Evolutionary conservation across 1,140 invertebrate species (phyloP).

Genomic region (Neelides sp.): DNA sequence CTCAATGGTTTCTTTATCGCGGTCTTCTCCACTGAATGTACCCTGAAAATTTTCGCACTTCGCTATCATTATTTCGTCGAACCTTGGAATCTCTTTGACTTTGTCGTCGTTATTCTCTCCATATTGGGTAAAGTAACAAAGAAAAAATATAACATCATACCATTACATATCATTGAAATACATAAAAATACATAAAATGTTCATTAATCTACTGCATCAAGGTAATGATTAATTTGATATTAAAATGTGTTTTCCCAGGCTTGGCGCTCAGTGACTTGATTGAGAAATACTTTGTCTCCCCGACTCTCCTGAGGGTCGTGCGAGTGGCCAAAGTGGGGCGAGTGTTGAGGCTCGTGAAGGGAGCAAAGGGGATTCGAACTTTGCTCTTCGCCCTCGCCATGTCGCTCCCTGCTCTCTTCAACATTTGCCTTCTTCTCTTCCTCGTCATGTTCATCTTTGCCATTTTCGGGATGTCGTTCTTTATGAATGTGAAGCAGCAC

Average conservation of each 20-base stretch:
- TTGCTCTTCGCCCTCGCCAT: constrained; percentile 93
- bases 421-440: constrained; percentile 94
- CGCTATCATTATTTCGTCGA: constrained; percentile 95
- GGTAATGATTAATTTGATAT: background rate
- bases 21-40: constrained; percentile 93
- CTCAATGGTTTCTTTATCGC: constrained; percentile 96
- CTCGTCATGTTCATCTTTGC: constrained; percentile 99
- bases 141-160: constrained; percentile 12
- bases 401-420: constrained; percentile 94
- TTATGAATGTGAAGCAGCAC: constrained; percentile 85
- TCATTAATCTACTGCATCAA: background rate
- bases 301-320: constrained; percentile 89
- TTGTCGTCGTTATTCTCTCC: constrained; percentile 95
- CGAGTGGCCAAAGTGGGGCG: constrained; percentile 94
- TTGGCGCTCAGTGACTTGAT: constrained; percentile 89
- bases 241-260: constrained; percentile 45
- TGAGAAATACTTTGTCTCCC: constrained; percentile 94
- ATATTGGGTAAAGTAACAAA: constrained; percentile 68
- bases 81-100: constrained; percentile 99
- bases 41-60: constrained; percentile 56
- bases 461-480: constrained; percentile 94
- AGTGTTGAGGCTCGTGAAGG: constrained; percentile 90
- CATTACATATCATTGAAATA: background rate
- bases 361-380: constrained; percentile 92
- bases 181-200: background rate